Base-by-base conservation (phyloP, 2,888 invertebrate species). In the Polyommatus icarus region DNA sequence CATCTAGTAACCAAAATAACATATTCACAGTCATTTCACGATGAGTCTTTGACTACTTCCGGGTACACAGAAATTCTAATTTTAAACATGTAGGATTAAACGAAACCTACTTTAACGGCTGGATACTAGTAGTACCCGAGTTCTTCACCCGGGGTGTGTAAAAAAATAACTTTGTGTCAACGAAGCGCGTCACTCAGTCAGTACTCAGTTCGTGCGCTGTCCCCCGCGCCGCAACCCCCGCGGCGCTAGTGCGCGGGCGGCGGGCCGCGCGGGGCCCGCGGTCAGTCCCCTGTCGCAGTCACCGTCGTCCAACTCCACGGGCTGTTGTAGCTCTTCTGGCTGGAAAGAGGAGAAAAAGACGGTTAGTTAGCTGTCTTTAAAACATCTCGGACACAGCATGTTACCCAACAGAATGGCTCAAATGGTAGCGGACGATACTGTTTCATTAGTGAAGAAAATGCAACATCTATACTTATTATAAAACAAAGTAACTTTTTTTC, bases 231-330 rank as follows among this genome's bases (percentile, higher is more conserved):
- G 80, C 81, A 79, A 80, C 82, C 81, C 80, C 80, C 83, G 78
- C 80, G 71, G 76, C 77, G 78, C 79, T 89, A 90, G 82, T 85
- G 92, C 89, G 92, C 90, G 85, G 92, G 91, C 88, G 90, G 86
- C 79, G 90, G 91, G 91, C 91, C 92, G 88, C 94, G 92, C 95
- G 95, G 95, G 87, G 95, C 89, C 85, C 90, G 87, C 86, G 95
- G 95, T 95, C 95, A 96, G 95, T 95, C 96, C 61, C 95, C 95
- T 80, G 95, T 95, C 78, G 95, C 95, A 0, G 95, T 95, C 87
- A 95, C 95, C 81, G 95, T 95, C 82, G 95, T 95, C 95, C 96
- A 95, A 90, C 94, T 95, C 95, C 95, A 96, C 76, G 95, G 95
- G 86, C 94, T 95, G 87, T 91, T 92, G 93, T 95, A 95, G 85